Percentiles rank a stretch among this genome's conserved stretches.
Conservation (phyloP, 2,888 invertebrate species). For the Synergus itoensis region DNA sequence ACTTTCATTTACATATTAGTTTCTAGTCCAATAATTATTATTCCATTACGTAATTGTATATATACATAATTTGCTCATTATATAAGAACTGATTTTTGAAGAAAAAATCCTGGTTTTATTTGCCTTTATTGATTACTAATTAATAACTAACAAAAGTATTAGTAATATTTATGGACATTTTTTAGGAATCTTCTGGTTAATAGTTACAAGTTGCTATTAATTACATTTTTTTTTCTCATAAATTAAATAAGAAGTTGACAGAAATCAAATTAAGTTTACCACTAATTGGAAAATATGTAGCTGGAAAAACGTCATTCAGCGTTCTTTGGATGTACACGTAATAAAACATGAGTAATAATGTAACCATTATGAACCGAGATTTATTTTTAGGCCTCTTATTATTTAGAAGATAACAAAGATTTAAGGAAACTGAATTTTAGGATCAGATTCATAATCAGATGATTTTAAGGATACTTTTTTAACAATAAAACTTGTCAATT, state of each 20-base stretch:
- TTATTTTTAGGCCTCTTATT: not conserved
- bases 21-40: not conserved
- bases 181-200: not conserved
- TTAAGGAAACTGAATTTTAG: not conserved
- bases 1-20: slow-evolving; percentile 7
- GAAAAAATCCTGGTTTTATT: not conserved
- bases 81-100: not conserved
- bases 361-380: not conserved
- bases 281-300: not conserved
- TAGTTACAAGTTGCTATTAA: not conserved
- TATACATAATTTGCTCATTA: not conserved
- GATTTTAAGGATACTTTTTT: not conserved
- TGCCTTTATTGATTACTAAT: not conserved
- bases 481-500: not conserved
- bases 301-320: not conserved
- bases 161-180: not conserved
- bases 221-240: not conserved
- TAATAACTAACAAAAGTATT: not conserved
- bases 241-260: not conserved
- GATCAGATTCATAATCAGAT: not conserved
- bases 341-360: not conserved
- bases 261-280: not conserved
- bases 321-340: not conserved
- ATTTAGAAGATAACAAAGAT: not conserved
- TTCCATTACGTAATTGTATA: not conserved